These are phyloP conservation scores for Enteromius viviparus DNA, from an alignment of 2,797 vertebrate species.

Conservation along the genomic window DNA sequence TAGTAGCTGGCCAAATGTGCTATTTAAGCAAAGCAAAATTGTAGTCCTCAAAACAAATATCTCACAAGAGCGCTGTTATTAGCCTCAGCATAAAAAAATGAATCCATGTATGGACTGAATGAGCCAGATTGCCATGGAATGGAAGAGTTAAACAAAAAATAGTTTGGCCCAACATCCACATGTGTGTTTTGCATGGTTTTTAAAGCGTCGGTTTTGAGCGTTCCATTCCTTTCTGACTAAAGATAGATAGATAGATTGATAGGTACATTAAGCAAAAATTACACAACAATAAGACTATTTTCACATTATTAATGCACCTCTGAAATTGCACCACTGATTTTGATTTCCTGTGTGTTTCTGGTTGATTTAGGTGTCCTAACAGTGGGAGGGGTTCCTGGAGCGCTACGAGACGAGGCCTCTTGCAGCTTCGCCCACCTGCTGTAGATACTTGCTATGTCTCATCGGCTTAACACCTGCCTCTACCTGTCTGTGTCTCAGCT, in stretches of 20 bases:
- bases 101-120: neutral
- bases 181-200: neutral
- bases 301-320: neutral
- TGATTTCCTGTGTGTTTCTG: constrained; percentile 69
- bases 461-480: constrained; percentile 72
- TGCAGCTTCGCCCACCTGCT: constrained; percentile 77
- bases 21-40: too few species aligned
- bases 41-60: neutral
- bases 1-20: too few species aligned
- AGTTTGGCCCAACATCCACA: neutral
- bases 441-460: constrained; percentile 78
- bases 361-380: constrained; percentile 92
- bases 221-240: too few species aligned
- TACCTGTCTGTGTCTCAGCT: constrained; percentile 76
- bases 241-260: too few species aligned
- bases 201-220: neutral
- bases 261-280: neutral
- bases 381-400: constrained; percentile 77
- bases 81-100: neutral
- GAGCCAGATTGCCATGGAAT: neutral
- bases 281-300: neutral
- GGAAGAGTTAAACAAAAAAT: neutral
- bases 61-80: neutral
- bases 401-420: constrained; percentile 68
- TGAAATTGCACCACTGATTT: neutral